Evolutionary conservation across 2,888 invertebrate species (phyloP).

Genomic region (Limnephilus lunatus): DNA sequence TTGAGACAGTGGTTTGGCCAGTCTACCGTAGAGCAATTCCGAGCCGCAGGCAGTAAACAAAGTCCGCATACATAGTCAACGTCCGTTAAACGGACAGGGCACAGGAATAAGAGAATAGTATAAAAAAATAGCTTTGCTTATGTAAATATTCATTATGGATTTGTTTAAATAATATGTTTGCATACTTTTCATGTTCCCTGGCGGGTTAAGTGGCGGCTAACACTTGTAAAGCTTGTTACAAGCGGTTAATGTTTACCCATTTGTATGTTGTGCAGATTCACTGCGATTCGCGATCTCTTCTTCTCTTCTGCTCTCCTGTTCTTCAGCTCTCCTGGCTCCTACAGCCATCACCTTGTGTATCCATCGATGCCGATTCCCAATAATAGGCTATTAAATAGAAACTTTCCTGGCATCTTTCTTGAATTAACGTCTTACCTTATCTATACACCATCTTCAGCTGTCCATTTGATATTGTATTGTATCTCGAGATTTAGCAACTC

Average conservation of each 20-base stretch:
- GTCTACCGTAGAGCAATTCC: no score
- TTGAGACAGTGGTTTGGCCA: no score
- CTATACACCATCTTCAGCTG: neutral
- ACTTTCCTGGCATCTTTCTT: neutral
- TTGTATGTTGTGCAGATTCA: constrained; percentile 15
- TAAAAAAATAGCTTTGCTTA: no score
- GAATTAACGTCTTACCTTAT: neutral
- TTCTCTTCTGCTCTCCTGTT: neutral
- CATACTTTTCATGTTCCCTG: neutral
- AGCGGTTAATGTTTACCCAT: constrained; percentile 24
- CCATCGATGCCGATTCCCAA: neutral
- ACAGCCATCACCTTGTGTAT: neutral
- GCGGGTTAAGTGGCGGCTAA: constrained; percentile 25
- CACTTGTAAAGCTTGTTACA: constrained; percentile 31
- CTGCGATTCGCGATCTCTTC: neutral
- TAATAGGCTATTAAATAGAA: neutral
- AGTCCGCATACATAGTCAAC: no score
- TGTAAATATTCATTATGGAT: no score
- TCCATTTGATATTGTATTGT: neutral
- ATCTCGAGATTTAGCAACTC: neutral
- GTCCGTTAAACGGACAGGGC: no score
- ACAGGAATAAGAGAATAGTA: no score
- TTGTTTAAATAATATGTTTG: no score
- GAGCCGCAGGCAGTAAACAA: no score
- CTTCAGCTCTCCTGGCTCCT: neutral